phyloP scores from a whole-genome alignment of 2,888 invertebrate genomes.

The Smittia aterrima region DNA sequence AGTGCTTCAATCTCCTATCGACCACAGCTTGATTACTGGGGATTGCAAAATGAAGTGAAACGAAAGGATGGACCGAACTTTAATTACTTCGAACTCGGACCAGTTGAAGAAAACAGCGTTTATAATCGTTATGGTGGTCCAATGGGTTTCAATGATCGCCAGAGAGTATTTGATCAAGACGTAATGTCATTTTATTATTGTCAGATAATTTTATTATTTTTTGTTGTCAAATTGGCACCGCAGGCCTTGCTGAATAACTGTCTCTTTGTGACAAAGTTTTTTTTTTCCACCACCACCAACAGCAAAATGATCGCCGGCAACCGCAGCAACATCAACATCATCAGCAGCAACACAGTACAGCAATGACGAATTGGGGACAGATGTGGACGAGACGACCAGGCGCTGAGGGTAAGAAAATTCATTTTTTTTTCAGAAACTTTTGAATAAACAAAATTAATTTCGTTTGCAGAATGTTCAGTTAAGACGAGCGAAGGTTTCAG shows the following conservation, averaged over 20 bases:
- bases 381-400: conserved; percentile 54
- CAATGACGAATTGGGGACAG: conserved; percentile 47
- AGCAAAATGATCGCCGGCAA: too few species aligned
- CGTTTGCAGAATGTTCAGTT: conserved; percentile 66
- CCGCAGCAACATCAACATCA: not conserved
- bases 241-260: too few species aligned
- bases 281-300: too few species aligned
- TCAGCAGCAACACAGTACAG: not conserved
- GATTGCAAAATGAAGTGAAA: conserved; percentile 52
- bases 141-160: conserved; percentile 46
- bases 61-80: conserved; percentile 51
- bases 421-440: not conserved
- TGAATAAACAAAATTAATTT: conserved; percentile 2
- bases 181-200: too few species aligned
- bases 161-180: conserved; percentile 46
- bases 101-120: conserved; percentile 50
- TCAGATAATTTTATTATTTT: too few species aligned
- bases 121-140: conserved; percentile 48
- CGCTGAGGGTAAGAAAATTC: conserved; percentile 49
- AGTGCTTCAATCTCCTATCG: conserved; percentile 49
- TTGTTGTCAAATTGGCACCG: too few species aligned
- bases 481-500: conserved; percentile 74
- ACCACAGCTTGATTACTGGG: conserved; percentile 57
- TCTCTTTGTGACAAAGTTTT: too few species aligned
- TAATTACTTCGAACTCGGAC: conserved; percentile 54